Conservation (phyloP, 1,140 invertebrate genomes). For the Dendrolimus kikuchii region DNA sequence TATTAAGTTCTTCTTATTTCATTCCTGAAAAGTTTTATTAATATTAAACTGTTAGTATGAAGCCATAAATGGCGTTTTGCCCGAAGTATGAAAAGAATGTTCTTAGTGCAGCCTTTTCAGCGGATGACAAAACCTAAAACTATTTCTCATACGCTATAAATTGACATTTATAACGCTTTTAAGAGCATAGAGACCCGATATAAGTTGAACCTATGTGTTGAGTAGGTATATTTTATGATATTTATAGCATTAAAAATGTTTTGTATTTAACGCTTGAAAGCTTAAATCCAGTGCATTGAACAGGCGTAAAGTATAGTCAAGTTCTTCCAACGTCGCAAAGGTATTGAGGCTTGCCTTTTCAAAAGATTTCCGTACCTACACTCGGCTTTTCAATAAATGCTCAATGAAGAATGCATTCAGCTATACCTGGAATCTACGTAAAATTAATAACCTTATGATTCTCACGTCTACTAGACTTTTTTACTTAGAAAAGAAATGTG, state of each 20-base stretch:
- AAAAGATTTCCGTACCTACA: slow-evolving; percentile 35
- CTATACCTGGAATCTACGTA: slow-evolving; percentile 24
- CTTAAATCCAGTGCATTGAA: slow-evolving; percentile 13
- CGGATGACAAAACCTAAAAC: slow-evolving; percentile 2
- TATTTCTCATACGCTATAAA: background rate
- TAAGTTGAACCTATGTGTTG: background rate
- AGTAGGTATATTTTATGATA: no score
- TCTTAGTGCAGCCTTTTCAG: slow-evolving; percentile 8
- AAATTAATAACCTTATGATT: slow-evolving; percentile 32
- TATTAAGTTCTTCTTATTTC: slow-evolving; percentile 3
- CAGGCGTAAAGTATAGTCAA: slow-evolving; percentile 16
- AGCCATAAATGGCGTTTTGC: slow-evolving; percentile 8
- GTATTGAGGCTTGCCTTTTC: slow-evolving; percentile 27
- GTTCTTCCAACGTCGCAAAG: slow-evolving; percentile 10
- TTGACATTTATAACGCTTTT: background rate
- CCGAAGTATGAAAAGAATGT: slow-evolving; percentile 13
- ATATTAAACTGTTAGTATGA: slow-evolving; percentile 12
- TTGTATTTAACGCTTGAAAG: no score
- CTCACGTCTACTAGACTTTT: background rate
- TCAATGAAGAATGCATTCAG: slow-evolving; percentile 35
- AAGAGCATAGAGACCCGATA: background rate
- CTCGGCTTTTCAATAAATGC: slow-evolving; percentile 43
- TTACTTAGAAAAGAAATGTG: no score
- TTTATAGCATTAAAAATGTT: no score
- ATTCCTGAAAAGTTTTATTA: slow-evolving; percentile 8